A percentile compares a stretch with the other conserved stretches of the same genome.
phyloP scores from a whole-genome alignment of 2,113 vertebrate species.

The Ia io region DNA sequence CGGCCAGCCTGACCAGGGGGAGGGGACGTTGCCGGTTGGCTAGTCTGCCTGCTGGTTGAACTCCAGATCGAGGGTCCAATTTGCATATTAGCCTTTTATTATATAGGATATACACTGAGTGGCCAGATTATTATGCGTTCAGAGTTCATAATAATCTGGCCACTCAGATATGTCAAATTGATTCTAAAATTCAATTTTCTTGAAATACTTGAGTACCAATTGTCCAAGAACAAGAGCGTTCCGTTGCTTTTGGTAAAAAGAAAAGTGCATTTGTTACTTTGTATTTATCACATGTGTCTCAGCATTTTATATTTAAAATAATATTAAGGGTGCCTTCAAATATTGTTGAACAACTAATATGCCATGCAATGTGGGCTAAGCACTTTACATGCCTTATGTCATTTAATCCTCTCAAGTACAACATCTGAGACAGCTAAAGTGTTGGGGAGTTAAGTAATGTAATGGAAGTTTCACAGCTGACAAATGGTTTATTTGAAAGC shows the following conservation, averaged over 20 bases:
- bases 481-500: neutral
- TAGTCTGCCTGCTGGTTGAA: too few species aligned
- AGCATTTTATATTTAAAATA: constrained; percentile 29
- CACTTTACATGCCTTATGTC: neutral
- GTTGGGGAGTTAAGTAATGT: neutral
- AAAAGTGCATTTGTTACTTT: neutral
- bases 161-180: neutral
- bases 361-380: neutral
- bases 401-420: neutral
- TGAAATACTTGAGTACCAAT: neutral
- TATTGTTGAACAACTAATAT: neutral
- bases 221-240: neutral
- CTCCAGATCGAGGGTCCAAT: too few species aligned
- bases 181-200: neutral
- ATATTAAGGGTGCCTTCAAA: neutral
- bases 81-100: too few species aligned
- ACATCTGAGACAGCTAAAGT: neutral
- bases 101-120: too few species aligned
- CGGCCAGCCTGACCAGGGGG: too few species aligned
- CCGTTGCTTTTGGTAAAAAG: neutral
- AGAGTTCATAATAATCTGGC: too few species aligned
- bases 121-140: too few species aligned
- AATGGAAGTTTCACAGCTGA: neutral
- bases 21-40: too few species aligned
- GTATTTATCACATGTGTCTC: neutral